A percentile compares a stretch with the other conserved stretches of the same genome.
phyloP scores from a whole-genome alignment of 2,797 vertebrate species.

The Limosa lapponica region DNA sequence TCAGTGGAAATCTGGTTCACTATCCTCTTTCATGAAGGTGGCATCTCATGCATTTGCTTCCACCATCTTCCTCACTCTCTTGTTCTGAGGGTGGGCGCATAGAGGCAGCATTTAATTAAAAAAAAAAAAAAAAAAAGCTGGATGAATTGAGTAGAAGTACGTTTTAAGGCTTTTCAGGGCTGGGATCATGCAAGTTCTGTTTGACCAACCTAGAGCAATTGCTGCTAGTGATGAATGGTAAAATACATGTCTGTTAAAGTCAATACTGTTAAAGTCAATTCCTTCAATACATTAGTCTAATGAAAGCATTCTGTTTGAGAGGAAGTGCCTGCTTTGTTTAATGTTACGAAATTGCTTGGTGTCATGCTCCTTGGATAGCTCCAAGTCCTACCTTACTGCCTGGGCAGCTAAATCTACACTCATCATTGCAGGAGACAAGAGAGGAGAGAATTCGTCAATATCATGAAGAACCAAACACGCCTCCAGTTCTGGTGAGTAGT shows the following conservation, averaged over 20 bases:
- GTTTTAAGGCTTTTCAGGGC: background rate
- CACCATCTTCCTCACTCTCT: background rate
- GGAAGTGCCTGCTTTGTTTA: background rate
- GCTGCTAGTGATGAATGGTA: background rate
- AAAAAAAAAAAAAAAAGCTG: background rate
- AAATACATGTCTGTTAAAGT: background rate
- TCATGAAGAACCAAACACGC: conserved; percentile 84
- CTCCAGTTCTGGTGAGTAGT: conserved; percentile 83
- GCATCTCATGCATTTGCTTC: background rate
- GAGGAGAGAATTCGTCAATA: conserved; percentile 88
- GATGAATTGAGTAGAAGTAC: background rate
- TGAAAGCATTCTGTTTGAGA: background rate
- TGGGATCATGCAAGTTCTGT: background rate
- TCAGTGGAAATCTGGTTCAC: background rate
- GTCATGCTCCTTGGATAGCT: background rate
- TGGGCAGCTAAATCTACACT: background rate
- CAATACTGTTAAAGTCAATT: background rate
- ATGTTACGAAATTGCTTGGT: background rate
- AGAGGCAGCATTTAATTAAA: background rate
- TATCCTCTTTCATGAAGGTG: background rate
- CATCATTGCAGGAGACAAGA: conserved; percentile 81
- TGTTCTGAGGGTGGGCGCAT: background rate
- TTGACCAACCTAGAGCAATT: background rate
- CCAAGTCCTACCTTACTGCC: background rate
- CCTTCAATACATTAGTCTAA: background rate